Evolutionary conservation across 2,113 vertebrate species (phyloP).

Genomic region (Protobothrops flavoviridis): DNA sequence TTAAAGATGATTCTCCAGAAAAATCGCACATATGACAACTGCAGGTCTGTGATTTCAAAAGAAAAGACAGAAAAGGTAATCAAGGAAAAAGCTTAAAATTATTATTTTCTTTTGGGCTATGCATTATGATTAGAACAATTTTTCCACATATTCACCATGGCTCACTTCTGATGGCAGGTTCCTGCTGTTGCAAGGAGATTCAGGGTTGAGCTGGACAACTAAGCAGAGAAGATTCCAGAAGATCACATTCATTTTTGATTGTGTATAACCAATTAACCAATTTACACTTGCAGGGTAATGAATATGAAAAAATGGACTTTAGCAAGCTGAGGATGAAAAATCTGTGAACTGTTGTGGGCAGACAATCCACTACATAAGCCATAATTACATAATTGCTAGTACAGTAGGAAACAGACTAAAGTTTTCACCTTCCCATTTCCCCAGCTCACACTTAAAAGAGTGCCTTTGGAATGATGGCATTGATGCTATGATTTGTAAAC

Average conservation of each 20-base stretch:
- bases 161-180: not conserved
- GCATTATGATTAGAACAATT: conserved; percentile 12
- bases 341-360: not conserved
- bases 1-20: conserved; percentile 42
- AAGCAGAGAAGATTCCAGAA: not conserved
- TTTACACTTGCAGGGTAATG: not conserved
- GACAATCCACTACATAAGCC: not conserved
- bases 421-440: not conserved
- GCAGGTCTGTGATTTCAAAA: conserved; percentile 21
- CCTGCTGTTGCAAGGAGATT: not conserved
- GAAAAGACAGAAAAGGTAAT: not conserved
- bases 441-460: not conserved
- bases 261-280: not conserved
- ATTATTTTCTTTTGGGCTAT: conserved; percentile 17
- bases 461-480: not conserved
- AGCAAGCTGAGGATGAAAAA: not conserved
- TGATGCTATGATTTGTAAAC: not conserved
- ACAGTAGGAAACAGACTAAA: not conserved
- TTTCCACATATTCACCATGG: not conserved
- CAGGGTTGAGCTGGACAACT: not conserved
- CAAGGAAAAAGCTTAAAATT: conserved; percentile 46
- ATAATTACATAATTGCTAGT: not conserved
- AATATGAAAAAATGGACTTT: not conserved
- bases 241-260: too few species aligned
- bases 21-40: not conserved